Percentiles rank a stretch among this genome's conserved stretches.
Evolutionary conservation across 2,888 invertebrate species (phyloP).

Genomic region (Neoitamus cyanurus): DNA sequence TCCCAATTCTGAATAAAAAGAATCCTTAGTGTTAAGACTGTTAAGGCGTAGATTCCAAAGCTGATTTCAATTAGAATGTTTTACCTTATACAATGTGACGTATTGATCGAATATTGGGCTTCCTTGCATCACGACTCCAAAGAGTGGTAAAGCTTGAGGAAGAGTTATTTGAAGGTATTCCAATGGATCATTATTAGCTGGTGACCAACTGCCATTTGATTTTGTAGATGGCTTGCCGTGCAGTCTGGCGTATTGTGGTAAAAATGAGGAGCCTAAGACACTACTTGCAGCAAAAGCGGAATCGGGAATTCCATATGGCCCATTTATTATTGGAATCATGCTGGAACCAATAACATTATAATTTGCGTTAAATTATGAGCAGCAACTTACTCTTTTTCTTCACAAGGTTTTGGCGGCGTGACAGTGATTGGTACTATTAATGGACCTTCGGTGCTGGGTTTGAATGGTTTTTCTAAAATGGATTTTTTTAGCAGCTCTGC

Average conservation of each 20-base stretch:
- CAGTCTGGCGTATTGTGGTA: slow-evolving; percentile 70
- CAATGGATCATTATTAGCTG: slow-evolving; percentile 70
- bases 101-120: slow-evolving; percentile 76
- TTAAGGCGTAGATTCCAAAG: neutral
- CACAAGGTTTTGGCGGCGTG: slow-evolving; percentile 68
- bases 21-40: no score
- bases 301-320: slow-evolving; percentile 68
- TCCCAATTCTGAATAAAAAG: no score
- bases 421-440: slow-evolving; percentile 58
- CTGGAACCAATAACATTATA: slow-evolving; percentile 53
- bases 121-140: slow-evolving; percentile 80
- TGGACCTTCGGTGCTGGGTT: slow-evolving; percentile 46
- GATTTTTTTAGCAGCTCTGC: neutral
- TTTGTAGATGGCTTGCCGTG: slow-evolving; percentile 60
- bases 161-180: slow-evolving; percentile 80
- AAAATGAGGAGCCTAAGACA: slow-evolving; percentile 66
- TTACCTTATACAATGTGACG: slow-evolving; percentile 78
- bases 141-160: slow-evolving; percentile 74
- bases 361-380: neutral
- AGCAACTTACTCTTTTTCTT: slow-evolving; percentile 62
- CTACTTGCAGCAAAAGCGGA: slow-evolving; percentile 73
- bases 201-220: slow-evolving; percentile 76
- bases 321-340: slow-evolving; percentile 66
- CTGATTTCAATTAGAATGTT: neutral
- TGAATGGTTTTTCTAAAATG: neutral